A percentile compares a stretch with the other conserved stretches of the same genome.
Evolutionary conservation across 2,888 invertebrate genomes (phyloP).

Genomic region (Limenitis camilla): DNA sequence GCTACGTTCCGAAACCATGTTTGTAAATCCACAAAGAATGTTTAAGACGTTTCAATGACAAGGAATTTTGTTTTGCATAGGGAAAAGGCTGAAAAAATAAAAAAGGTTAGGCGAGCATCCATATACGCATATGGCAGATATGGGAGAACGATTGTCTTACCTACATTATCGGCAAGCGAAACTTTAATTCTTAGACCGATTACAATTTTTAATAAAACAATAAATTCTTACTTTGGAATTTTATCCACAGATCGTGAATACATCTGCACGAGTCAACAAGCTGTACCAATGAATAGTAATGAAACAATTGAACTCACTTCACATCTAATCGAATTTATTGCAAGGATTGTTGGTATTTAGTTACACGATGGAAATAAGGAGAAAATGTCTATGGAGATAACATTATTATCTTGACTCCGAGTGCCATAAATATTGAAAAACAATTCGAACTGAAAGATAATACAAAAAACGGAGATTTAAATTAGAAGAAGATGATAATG

Average conservation of each 20-base stretch:
- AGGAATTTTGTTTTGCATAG: constrained; percentile 42
- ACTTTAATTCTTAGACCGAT: background rate
- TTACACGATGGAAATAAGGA: background rate
- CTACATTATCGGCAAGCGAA: background rate
- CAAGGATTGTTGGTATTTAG: background rate
- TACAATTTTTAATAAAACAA: background rate
- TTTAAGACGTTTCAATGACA: constrained; percentile 45
- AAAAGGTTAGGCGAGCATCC: constrained; percentile 6
- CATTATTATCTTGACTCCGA: too few species aligned
- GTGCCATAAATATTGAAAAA: too few species aligned
- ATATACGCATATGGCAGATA: constrained; percentile 3
- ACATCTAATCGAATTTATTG: constrained; percentile 10
- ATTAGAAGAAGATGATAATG: too few species aligned
- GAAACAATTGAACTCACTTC: constrained; percentile 10
- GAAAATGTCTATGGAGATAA: background rate
- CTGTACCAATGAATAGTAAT: constrained; percentile 8
- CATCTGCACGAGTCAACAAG: constrained; percentile 2
- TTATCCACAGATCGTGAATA: background rate
- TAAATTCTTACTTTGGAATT: background rate
- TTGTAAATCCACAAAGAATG: constrained; percentile 41
- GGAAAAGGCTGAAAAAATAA: constrained; percentile 30
- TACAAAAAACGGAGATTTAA: too few species aligned
- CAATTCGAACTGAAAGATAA: too few species aligned
- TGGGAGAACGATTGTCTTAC: background rate
- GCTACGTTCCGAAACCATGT: constrained; percentile 48